These are phyloP conservation scores for Haemorhous mexicanus DNA, from an alignment of 2,113 vertebrate species.

Conservation along the genomic window DNA sequence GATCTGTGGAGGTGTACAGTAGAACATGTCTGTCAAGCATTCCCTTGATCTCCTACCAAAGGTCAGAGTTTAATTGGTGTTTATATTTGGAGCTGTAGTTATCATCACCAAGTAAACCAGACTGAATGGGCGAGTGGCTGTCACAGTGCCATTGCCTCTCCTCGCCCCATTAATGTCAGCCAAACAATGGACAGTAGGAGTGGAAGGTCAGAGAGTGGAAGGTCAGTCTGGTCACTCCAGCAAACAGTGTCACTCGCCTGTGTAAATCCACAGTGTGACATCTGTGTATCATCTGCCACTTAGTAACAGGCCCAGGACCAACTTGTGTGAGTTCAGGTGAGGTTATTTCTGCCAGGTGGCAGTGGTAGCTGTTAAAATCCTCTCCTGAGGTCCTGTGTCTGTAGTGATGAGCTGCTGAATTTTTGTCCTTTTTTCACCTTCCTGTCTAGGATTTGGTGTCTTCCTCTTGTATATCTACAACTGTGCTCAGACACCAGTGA, in stretches of 20 bases:
- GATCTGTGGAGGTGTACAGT: neutral
- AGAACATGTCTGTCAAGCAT: neutral
- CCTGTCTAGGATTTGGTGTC: constrained; percentile 18
- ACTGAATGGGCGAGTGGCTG: neutral
- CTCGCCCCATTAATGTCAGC: neutral
- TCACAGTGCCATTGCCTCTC: neutral
- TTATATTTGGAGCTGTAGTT: neutral
- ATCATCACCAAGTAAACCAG: neutral
- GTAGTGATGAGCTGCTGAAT: neutral
- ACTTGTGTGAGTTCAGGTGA: neutral
- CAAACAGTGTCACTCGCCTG: neutral
- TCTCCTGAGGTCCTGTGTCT: neutral
- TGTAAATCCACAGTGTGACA: neutral
- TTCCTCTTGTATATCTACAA: neutral
- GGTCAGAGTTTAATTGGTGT: neutral
- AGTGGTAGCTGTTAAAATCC: neutral
- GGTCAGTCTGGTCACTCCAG: neutral
- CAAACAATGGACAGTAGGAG: neutral
- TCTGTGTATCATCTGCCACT: neutral
- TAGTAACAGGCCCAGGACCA: neutral
- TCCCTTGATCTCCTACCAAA: neutral
- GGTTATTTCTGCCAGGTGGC: neutral
- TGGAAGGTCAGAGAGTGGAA: neutral
- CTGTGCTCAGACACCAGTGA: neutral
- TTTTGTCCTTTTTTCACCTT: constrained; percentile 15